Conservation (phyloP, 2,797 vertebrate genomes). For the Hafferia zeledoni region DNA sequence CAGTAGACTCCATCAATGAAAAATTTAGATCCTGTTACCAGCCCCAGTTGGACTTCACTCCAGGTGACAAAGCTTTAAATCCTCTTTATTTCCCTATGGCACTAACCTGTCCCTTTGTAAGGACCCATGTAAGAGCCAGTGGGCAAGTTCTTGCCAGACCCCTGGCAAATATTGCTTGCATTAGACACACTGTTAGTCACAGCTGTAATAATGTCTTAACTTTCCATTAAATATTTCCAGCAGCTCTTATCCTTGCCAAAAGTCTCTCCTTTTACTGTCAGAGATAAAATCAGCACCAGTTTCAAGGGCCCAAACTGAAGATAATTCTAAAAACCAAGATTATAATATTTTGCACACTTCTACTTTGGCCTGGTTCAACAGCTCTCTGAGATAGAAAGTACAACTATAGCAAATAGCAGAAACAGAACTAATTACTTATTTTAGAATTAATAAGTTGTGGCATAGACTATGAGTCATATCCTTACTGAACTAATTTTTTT, state of each 20-base stretch:
- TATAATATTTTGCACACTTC: neutral
- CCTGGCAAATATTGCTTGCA: neutral
- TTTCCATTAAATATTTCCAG: constrained; percentile 3
- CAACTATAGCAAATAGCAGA: neutral
- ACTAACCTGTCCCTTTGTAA: neutral
- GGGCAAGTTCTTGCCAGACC: neutral
- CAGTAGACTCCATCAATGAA: neutral
- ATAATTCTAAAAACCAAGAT: neutral
- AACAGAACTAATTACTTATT: constrained; percentile 27
- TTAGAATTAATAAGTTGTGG: constrained; percentile 29
- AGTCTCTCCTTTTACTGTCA: neutral
- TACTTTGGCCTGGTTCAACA: neutral
- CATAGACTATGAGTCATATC: constrained; percentile 39
- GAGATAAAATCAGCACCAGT: neutral
- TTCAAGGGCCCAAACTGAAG: neutral
- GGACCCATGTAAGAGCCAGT: neutral
- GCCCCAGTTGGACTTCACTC: neutral
- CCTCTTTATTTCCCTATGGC: neutral
- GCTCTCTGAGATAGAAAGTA: neutral
- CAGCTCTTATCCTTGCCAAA: neutral
- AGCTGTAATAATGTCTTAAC: neutral
- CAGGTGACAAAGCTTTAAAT: neutral
- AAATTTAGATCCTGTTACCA: neutral
- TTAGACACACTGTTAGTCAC: neutral
- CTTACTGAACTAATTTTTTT: neutral